phyloP scores from a whole-genome alignment of 2,113 vertebrate species.

The Limanda limanda region DNA sequence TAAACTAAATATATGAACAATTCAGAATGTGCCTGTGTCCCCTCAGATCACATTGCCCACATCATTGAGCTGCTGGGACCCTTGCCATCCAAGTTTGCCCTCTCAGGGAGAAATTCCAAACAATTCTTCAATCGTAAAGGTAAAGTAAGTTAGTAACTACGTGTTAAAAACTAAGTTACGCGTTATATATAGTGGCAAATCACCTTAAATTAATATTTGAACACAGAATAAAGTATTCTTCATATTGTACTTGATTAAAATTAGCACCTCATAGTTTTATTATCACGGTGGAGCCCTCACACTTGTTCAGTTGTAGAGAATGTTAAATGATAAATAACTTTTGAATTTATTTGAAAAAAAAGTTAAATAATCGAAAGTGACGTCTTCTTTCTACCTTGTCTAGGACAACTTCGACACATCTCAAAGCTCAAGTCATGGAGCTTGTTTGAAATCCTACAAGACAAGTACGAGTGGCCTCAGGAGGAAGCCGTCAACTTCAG shows the following conservation, averaged over 20 bases:
- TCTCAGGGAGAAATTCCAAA: conserved; percentile 92
- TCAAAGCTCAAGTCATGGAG: conserved; percentile 96
- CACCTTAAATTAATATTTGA: not conserved
- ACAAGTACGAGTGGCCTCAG: conserved; percentile 93
- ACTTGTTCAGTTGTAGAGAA: too few species aligned
- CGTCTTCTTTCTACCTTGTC: not conserved
- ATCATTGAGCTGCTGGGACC: conserved; percentile 97
- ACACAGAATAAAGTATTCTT: not conserved
- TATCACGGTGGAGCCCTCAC: not conserved
- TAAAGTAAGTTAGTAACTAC: conserved; percentile 31
- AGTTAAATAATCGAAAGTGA: not conserved
- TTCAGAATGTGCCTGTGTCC: conserved; percentile 83
- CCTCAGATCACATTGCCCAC: conserved; percentile 95
- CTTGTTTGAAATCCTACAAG: conserved; percentile 92
- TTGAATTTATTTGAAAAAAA: not conserved
- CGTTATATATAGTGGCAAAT: not conserved
- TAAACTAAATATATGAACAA: conserved; percentile 63
- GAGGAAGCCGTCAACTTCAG: conserved; percentile 93
- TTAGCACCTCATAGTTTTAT: not conserved
- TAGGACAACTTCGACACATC: conserved; percentile 93
- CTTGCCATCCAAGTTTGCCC: conserved; percentile 90
- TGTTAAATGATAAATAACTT: not conserved
- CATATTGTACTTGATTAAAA: not conserved
- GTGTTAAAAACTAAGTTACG: not conserved
- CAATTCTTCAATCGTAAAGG: conserved; percentile 91